phyloP scores from a whole-genome alignment of 2,888 invertebrate genomes.

The Drosophila niveifrons region DNA sequence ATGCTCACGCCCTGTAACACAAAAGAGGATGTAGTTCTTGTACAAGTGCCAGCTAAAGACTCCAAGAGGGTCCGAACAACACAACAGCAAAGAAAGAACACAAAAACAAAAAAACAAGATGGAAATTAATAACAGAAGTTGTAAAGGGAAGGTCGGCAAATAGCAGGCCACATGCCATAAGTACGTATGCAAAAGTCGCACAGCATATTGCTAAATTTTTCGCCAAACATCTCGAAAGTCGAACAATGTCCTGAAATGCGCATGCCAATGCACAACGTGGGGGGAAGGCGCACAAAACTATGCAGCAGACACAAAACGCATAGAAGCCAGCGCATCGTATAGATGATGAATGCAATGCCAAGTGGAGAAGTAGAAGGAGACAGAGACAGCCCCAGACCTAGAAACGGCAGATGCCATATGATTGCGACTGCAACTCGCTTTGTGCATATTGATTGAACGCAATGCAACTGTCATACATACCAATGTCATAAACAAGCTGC shows the following conservation, averaged over 20 bases:
- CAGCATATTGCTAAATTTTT: conserved; percentile 66
- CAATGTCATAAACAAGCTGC: conserved; percentile 65
- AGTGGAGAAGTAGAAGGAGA: too few species aligned
- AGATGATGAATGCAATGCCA: conserved; percentile 17
- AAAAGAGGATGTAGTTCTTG: conserved; percentile 46
- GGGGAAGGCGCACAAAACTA: conserved; percentile 39
- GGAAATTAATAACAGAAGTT: conserved; percentile 54
- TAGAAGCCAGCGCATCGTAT: conserved; percentile 30
- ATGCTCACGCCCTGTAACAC: conserved; percentile 49
- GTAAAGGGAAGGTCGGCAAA: conserved; percentile 8
- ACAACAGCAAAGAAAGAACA: conserved; percentile 1
- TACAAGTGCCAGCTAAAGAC: conserved; percentile 13
- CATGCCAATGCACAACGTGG: conserved; percentile 38
- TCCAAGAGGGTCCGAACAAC: not conserved
- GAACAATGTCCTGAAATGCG: conserved; percentile 39
- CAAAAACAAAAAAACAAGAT: conserved; percentile 13
- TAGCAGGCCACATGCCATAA: conserved; percentile 37
- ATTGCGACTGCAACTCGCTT: conserved; percentile 27
- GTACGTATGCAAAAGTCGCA: conserved; percentile 57
- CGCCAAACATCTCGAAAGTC: conserved; percentile 27
- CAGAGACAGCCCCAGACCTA: not conserved
- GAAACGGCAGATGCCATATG: conserved; percentile 19
- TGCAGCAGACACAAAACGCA: conserved; percentile 49
- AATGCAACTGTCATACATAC: conserved; percentile 69
- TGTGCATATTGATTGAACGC: conserved; percentile 70